A percentile compares a stretch with the other conserved stretches of the same genome.
These are phyloP conservation scores for Melinaea marsaeus DNA, from an alignment of 2,888 invertebrate genomes.

Conservation along the genomic window DNA sequence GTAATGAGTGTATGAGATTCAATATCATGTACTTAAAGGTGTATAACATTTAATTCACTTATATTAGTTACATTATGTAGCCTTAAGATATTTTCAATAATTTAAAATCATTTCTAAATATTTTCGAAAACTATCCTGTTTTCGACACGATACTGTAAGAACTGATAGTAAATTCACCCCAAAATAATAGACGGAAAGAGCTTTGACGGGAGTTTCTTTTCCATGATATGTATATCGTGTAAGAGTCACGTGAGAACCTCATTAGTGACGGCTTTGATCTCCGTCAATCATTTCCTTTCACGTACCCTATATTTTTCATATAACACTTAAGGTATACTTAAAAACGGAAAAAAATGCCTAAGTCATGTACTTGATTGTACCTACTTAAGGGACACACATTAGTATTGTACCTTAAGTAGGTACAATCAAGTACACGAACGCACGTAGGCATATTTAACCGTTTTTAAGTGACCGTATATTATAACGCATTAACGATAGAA, in stretches of 20 bases:
- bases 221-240: constrained; percentile 29
- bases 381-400: too few relatives aligned
- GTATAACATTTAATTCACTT: too few relatives aligned
- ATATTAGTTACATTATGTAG: too few relatives aligned
- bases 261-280: constrained; percentile 29
- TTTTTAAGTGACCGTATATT: too few relatives aligned
- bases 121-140: constrained; percentile 29
- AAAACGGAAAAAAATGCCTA: too few relatives aligned
- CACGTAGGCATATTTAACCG: too few relatives aligned
- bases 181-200: constrained; percentile 33
- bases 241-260: constrained; percentile 34
- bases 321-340: background rate
- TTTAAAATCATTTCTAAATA: too few relatives aligned
- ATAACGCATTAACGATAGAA: too few relatives aligned
- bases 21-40: background rate
- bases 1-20: background rate
- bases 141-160: constrained; percentile 31
- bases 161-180: constrained; percentile 28
- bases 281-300: constrained; percentile 17
- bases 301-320: constrained; percentile 4
- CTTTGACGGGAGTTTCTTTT: constrained; percentile 32
- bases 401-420: background rate
- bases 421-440: too few relatives aligned
- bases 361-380: too few relatives aligned
- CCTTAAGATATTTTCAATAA: too few relatives aligned